These are phyloP conservation scores for Papilio demoleus DNA, from an alignment of 2,888 invertebrate genomes.

Conservation along the genomic window DNA sequence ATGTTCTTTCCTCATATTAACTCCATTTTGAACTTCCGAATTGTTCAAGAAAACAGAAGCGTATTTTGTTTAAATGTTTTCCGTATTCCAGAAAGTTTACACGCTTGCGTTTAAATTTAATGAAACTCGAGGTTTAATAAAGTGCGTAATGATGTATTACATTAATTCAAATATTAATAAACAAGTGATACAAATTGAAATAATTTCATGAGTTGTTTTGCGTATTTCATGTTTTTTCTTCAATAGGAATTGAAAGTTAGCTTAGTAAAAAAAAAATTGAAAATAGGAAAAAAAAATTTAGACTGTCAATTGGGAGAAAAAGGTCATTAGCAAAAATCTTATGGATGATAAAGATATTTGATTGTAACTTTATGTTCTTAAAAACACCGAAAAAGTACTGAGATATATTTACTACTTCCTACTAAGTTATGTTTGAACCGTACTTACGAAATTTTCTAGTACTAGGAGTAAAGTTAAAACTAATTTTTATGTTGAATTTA, in stretches of 20 bases:
- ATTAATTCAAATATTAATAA: background rate
- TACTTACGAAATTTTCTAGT: background rate
- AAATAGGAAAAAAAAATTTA: no score
- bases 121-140: conserved; percentile 2
- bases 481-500: background rate
- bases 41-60: background rate
- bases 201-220: background rate
- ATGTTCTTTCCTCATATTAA: background rate
- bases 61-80: conserved; percentile 16
- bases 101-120: background rate
- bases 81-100: background rate
- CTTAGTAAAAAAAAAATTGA: no score
- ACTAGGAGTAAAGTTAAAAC: background rate
- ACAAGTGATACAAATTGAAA: background rate
- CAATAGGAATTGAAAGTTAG: no score
- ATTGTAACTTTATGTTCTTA: no score
- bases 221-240: no score
- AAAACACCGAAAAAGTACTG: no score
- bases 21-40: background rate
- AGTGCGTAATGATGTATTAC: conserved; percentile 12
- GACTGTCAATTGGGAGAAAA: no score
- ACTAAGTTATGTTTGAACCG: background rate
- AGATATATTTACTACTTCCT: no score
- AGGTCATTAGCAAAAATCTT: no score
- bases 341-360: no score